Conservation (phyloP, 2,888 invertebrate genomes). For the Mesorhabditis sp. region DNA sequence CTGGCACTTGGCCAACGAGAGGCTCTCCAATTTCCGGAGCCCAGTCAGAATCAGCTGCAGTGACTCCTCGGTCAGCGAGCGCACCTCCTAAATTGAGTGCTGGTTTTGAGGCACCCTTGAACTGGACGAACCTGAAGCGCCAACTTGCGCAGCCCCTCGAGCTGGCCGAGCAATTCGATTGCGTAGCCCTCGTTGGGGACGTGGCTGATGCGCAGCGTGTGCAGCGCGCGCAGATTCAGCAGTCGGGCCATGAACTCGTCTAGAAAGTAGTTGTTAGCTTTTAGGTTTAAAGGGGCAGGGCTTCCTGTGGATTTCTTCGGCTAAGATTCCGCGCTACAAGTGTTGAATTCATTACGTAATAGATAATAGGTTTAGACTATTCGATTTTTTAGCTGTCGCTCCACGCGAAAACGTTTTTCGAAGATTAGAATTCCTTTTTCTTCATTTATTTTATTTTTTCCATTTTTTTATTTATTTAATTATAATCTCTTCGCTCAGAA, state of each 20-base stretch:
- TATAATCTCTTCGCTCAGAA: too few relatives aligned
- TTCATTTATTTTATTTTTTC: background rate
- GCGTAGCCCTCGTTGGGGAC: conserved; percentile 4
- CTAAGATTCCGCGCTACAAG: too few relatives aligned
- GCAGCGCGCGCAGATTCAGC: background rate
- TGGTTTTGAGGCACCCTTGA: too few relatives aligned
- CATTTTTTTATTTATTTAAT: background rate
- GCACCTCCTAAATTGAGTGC: conserved; percentile 11
- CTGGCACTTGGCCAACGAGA: conserved; percentile 23
- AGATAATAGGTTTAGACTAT: too few relatives aligned
- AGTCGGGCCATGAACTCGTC: background rate
- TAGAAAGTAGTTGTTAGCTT: background rate
- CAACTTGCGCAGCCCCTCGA: background rate
- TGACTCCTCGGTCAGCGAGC: conserved; percentile 19
- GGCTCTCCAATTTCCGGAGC: conserved; percentile 16
- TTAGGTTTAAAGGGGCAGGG: too few relatives aligned
- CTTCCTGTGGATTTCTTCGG: too few relatives aligned
- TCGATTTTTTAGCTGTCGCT: too few relatives aligned
- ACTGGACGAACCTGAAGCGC: background rate
- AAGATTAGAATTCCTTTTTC: background rate
- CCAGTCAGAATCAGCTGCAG: conserved; percentile 15
- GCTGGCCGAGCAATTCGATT: background rate
- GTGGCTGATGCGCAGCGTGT: background rate
- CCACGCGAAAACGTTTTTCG: too few relatives aligned
- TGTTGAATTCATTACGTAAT: too few relatives aligned